Base-by-base conservation (phyloP, 2,888 invertebrate species). In the Trachelus stipa region DNA sequence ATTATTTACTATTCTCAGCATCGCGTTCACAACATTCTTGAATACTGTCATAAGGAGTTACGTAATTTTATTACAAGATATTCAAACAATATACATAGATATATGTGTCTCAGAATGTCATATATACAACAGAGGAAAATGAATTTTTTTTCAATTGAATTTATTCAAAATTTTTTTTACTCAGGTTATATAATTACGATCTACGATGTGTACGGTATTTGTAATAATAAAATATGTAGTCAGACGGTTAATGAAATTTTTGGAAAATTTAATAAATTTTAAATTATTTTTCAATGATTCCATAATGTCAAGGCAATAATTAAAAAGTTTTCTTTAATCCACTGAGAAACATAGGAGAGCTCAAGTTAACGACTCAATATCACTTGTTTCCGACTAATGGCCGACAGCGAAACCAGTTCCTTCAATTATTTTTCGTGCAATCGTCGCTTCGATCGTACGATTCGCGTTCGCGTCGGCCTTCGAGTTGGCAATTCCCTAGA, bases 211-310 rank as follows among this genome's bases (percentile, higher is more conserved):
- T 56, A 56, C 6, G 34, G 74, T 74, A 77, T 56, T 23, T 15
- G 1, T 56, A 23, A 23, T 23, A 23, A 23, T 12, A 56, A 23
- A 23, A 1, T 56, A 23, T 9, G 1, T 23, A 23, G 23, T 23
- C 56, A 2, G 23, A 56, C 9, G 2, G 56, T 2, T 23, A 56
- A 56, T 23, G 56, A 56, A 56, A 56, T 23, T 56, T 56, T 2
- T 56, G 56, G 6, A 11, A 35, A 74, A 74, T 35, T 15, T 23
- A 74, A 74, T 23, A 23, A 35, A 74, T 74, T n/a, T 12, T 35
- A 77, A 69, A 79, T 80, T 78, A 76, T 77, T 75, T 82, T 85
- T 85, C 85, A 87, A 87, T 85, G 84, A 85, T 83, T 83, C 80
- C 84, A 85, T 86, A 84, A 86, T 82, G 77, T 73, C 11, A 56